Evolutionary conservation across 2,113 vertebrate genomes (phyloP), one percentile per base, ranked within the genome.

Genomic region (Lota lota): DNA sequence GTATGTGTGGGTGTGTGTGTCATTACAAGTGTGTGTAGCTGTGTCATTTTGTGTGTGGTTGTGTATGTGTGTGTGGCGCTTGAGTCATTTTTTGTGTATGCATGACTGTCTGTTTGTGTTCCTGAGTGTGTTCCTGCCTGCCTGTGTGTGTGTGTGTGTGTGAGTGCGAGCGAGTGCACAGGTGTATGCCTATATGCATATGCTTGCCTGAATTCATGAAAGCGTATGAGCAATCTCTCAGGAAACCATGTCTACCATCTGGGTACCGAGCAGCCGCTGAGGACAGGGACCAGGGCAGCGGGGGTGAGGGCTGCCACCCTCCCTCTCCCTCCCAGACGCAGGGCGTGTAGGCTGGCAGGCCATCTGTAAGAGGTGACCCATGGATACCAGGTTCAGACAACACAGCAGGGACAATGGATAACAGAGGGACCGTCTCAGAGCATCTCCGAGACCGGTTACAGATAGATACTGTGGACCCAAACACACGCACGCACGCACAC

Each of bases 311-410:
- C 40, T 47, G 40, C 10, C 40, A 47, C 40, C 8, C 40, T 47
- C 40, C 40, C 72, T 61, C 70, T 65, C 69, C 61, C 78, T 70
- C 70, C 78, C 66, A 78, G 77, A 83, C 68, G 60, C 59, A 71
- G 75, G 75, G 75, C 82, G 80, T 68, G 73, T 75, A 76, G 75
- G 36, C 65, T 72, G 76, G 65, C 68, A 67, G 80, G 74, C 86
- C 88, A 90, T 89, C 87, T 90, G 90, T 77, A 85, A 70, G 73
- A 75, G 58, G 67, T 80, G 87, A 86, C 88, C 87, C 86, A 72
- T 72, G 50, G 74, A 81, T 83, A 60, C 57, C 65, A 72, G 78
- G 80, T 85, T 81, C 85, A 85, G 78, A 82, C 69, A 67, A 66
- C 87, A 83, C 82, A 80, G 82, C 78, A 79, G 79, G 84, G 76